Conservation (phyloP, 1,140 invertebrate species). For the Pseudomyrmex dendroicus region DNA sequence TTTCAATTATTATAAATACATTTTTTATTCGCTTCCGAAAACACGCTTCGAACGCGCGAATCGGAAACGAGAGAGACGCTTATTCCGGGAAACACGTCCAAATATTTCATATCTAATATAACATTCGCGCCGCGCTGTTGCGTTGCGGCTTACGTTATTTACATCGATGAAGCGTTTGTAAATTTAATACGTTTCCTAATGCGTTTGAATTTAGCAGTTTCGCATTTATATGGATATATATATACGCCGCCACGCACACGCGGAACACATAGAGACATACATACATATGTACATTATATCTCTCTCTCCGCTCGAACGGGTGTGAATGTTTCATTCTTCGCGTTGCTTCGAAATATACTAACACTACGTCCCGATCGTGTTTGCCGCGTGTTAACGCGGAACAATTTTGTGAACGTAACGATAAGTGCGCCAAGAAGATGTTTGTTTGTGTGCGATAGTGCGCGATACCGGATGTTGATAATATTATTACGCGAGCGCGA, state of each 20-base stretch:
- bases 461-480: not conserved
- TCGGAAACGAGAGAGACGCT: not conserved
- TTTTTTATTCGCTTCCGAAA: slow-evolving; percentile 28
- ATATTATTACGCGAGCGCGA: not conserved
- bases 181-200: slow-evolving; percentile 42
- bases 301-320: not conserved
- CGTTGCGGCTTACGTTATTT: slow-evolving; percentile 34
- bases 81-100: not conserved
- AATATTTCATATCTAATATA: slow-evolving; percentile 49
- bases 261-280: not conserved
- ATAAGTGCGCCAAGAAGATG: not conserved
- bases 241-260: too few species aligned
- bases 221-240: not conserved
- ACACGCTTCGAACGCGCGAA: not conserved
- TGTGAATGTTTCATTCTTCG: slow-evolving; percentile 19
- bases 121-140: slow-evolving; percentile 1
- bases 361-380: slow-evolving; percentile 7
- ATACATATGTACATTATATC: not conserved
- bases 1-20: slow-evolving; percentile 60
- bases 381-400: not conserved
- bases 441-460: not conserved
- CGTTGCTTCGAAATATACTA: not conserved
- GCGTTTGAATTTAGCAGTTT: slow-evolving; percentile 25
- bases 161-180: slow-evolving; percentile 42
- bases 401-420: not conserved